A percentile compares a stretch with the other conserved stretches of the same genome.
Conservation (phyloP, 2,113 vertebrate species). For the Antigone vipio region DNA sequence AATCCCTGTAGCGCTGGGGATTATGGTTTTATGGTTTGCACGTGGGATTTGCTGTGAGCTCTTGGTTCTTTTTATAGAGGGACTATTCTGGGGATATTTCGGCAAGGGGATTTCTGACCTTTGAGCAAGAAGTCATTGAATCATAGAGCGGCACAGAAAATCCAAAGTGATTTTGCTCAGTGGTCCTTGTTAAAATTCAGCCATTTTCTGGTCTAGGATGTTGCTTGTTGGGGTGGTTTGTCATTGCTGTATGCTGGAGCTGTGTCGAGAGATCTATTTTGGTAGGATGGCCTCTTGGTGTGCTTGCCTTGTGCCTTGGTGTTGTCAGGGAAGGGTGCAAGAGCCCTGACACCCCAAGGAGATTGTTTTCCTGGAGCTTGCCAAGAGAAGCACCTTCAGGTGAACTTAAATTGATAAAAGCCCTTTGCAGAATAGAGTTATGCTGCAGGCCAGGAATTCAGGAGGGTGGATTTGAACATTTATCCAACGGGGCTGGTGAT, state of each 20-base stretch:
- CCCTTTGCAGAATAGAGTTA: background rate
- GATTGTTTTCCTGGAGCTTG: background rate
- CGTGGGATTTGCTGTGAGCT: background rate
- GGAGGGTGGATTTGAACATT: background rate
- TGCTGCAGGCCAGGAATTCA: background rate
- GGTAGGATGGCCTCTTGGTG: background rate
- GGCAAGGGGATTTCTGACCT: conserved; percentile 1
- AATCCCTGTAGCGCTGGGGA: background rate
- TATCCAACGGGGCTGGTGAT: background rate
- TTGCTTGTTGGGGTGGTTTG: background rate
- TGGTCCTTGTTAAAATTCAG: background rate
- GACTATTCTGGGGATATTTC: background rate
- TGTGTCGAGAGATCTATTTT: background rate
- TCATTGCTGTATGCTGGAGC: background rate
- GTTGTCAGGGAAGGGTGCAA: background rate
- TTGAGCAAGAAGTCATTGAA: background rate
- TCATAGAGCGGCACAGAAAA: accelerated
- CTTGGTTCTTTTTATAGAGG: conserved; percentile 31
- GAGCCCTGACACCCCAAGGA: background rate
- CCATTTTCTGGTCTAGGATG: background rate
- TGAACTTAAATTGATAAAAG: background rate
- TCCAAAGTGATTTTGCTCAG: background rate
- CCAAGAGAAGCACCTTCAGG: background rate
- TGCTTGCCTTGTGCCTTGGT: background rate
- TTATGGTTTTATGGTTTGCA: background rate